Evolutionary conservation across 1,140 invertebrate species (phyloP), one percentile per base, ranked within the genome.

Genomic region (Solenopsis fugax): DNA sequence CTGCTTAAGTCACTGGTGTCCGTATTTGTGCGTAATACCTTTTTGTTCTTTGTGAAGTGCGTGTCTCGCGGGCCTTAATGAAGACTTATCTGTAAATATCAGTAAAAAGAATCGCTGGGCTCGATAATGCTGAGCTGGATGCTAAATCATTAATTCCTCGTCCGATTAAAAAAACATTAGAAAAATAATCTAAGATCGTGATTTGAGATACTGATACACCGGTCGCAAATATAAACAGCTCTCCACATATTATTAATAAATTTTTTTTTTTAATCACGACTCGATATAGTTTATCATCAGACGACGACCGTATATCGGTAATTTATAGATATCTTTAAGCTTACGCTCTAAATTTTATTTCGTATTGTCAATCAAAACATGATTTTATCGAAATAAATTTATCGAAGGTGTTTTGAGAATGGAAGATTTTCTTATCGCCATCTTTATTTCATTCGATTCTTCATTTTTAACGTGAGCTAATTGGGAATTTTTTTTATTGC

Each of bases 51-150:
- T 82, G 21, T 12, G 13, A 62, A 78, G 13, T 50, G 9, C 2
- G 64, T 78, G 21, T 48, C 13, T 16, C 34, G n/a, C 13, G 21
- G 2, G 10, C 16, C 21, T 69, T 69, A 37, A 73, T 21, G 0
- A 60, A 73, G 12, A 21, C 29, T 84, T 62, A 75, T 75, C 67
- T 72, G n/a, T 41, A 69, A 69, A 69, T 80, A 80, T 67, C 50
- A 56, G 64, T 10, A 10, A 16, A 56, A 41, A 56, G 64, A 52
- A 18, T 64, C 16, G 41, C 16, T 62, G 29, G 16, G 34, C 34
- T 0, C 18, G 77, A 81, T 81, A 81, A 81, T 9, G 16, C 6
- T 9, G 13, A 67, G n/a, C 6, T 41, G 34, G 18, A 41, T 60
- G 29, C 9, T 7, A 37, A 18, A 75, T 75, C 29, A 24, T 50